A percentile compares a stretch with the other conserved stretches of the same genome.
phyloP scores from a whole-genome alignment of 2,888 invertebrate species.

The Heliconius sara region DNA sequence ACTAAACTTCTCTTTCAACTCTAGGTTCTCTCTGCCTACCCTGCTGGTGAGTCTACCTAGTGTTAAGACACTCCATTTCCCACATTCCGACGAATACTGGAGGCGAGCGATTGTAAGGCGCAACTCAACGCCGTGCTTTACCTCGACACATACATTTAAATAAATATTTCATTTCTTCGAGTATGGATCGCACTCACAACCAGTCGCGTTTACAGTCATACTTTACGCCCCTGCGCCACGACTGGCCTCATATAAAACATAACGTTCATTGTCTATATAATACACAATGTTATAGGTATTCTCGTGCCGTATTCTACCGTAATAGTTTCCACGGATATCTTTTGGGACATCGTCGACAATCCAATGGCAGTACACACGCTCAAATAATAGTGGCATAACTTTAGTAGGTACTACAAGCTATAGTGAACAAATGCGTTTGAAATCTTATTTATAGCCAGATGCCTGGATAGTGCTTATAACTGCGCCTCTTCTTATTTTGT shows the following conservation, averaged over 20 bases:
- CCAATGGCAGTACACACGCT: constrained; percentile 40
- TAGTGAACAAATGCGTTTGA: constrained; percentile 28
- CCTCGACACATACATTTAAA: too few relatives aligned
- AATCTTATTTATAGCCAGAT: constrained; percentile 28
- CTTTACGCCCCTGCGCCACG: too few relatives aligned
- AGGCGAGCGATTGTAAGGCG: too few relatives aligned
- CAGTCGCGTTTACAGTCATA: too few relatives aligned
- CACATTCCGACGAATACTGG: too few relatives aligned
- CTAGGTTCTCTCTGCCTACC: too few relatives aligned
- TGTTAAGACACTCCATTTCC: too few relatives aligned
- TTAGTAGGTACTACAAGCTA: constrained; percentile 15
- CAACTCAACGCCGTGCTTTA: too few relatives aligned
- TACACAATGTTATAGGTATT: constrained; percentile 61
- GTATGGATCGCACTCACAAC: too few relatives aligned
- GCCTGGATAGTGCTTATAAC: constrained; percentile 17
- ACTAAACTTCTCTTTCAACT: too few relatives aligned
- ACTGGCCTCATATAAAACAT: constrained; percentile 8
- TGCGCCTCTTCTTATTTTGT: constrained; percentile 14
- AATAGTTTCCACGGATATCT: constrained; percentile 66
- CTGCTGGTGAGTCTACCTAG: too few relatives aligned
- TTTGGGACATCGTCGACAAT: constrained; percentile 56
- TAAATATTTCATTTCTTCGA: too few relatives aligned
- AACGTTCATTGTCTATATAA: constrained; percentile 48
- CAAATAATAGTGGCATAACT: constrained; percentile 29
- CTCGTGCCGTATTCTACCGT: constrained; percentile 53